phyloP scores from a whole-genome alignment of 2,113 vertebrate genomes.

The Oryzias celebensis region DNA sequence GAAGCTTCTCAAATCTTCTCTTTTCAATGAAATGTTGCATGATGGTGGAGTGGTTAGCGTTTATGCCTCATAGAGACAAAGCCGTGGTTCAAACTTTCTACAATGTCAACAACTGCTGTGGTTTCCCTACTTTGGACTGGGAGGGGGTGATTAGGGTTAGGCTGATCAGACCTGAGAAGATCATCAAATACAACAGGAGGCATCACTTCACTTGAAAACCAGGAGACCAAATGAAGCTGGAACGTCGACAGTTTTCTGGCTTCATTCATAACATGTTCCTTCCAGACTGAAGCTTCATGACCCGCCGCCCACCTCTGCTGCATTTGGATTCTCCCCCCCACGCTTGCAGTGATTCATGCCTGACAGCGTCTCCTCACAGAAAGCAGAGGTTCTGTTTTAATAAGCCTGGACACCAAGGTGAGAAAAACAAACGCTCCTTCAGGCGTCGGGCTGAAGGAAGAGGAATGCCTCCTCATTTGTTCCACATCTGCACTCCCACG shows the following conservation, averaged over 20 bases:
- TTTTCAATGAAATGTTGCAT: no score
- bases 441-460: slow-evolving; percentile 6
- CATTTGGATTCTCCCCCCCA: slow-evolving; percentile 2
- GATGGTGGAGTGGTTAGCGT: no score
- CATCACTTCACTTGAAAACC: no score
- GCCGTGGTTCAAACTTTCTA: no score
- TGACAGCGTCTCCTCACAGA: neutral
- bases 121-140: no score
- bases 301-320: neutral
- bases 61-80: no score
- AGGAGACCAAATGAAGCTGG: neutral
- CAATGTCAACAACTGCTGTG: no score
- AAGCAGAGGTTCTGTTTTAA: slow-evolving; percentile 26
- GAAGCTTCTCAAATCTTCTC: no score
- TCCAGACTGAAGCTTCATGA: neutral
- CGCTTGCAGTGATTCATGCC: slow-evolving; percentile 17
- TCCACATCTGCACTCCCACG: neutral
- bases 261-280: neutral
- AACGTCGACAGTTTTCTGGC: neutral
- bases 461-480: slow-evolving; percentile 19
- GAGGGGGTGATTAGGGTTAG: no score
- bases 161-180: no score
- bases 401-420: slow-evolving; percentile 39
- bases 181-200: no score
- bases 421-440: slow-evolving; percentile 26